Base-by-base conservation (phyloP, 2,888 invertebrate species). In the Norana najaformis region DNA sequence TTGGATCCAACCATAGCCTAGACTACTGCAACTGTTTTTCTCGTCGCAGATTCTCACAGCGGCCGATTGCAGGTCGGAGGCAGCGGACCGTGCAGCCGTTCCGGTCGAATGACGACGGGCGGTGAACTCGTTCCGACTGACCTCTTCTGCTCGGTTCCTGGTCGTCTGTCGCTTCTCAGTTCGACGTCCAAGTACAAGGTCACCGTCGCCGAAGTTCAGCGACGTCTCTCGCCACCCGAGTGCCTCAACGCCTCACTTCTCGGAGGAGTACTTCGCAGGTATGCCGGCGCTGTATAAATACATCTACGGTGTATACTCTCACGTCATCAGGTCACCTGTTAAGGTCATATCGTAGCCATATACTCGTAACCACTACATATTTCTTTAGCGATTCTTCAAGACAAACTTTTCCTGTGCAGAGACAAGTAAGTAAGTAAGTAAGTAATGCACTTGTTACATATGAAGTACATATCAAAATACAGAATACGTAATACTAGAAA, bases 161-260 rank as follows among this genome's bases (percentile, higher is more conserved):
- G 99, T 83, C 96, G 98, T 90, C 96, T 99, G 93, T 98, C 98
- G 90, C 96, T 99, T 92, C 96, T 99, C 93, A 98, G 98, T 93
- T 98, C 98, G 93, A 99, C 99, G 94, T 99, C 98, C 96, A 99
- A 99, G 96, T 99, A 99, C 96, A 99, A 99, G 37, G 99, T 99
- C 94, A 99, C 99, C 88, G 98, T 99, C 91, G 99, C 98, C 20
- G 99, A 99, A 96, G 99, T 99, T 91, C 99, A 99, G 96, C 96
- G 99, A 94, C 96, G 99, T 93, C 96, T 99, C 92, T 98, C 98
- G 89, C 99, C 99, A 83, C 99, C 99, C 1, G 99, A 99, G 96
- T 99, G 99, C 95, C 96, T 99, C 93, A 99, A 99, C 95, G 99
- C 99, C 35, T 99, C 99, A 85, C 96, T 99, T 89, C 96, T 99